A percentile compares a stretch with the other conserved stretches of the same genome.
Evolutionary conservation across 2,113 vertebrate species (phyloP).

Genomic region (Callopanchax toddi): DNA sequence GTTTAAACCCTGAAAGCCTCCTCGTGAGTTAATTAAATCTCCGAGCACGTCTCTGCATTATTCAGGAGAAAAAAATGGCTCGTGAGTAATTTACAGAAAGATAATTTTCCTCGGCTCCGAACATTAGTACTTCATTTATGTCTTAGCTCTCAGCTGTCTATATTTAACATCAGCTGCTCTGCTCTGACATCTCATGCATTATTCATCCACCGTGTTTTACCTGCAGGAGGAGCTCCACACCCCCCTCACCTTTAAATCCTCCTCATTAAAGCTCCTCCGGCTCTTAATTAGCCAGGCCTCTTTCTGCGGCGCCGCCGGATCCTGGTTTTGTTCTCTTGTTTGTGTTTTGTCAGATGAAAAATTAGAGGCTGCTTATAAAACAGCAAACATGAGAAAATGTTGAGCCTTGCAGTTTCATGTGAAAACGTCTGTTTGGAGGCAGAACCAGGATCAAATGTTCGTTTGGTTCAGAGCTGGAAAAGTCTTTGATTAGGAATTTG

Average conservation of each 20-base stretch:
- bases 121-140: slow-evolving; percentile 58
- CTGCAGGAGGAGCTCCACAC: slow-evolving; percentile 48
- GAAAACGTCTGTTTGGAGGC: background rate
- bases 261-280: slow-evolving; percentile 46
- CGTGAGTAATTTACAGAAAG: slow-evolving; percentile 50
- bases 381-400: slow-evolving; percentile 20
- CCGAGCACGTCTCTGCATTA: slow-evolving; percentile 34
- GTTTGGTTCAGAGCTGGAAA: too few species aligned
- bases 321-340: slow-evolving; percentile 9
- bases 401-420: background rate
- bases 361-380: too few species aligned
- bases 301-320: slow-evolving; percentile 10
- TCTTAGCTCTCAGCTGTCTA: slow-evolving; percentile 54
- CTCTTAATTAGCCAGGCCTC: slow-evolving; percentile 52
- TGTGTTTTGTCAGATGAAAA: slow-evolving; percentile 9
- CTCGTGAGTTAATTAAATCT: slow-evolving; percentile 29
- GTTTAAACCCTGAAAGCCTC: slow-evolving; percentile 17
- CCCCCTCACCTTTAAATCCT: slow-evolving; percentile 54
- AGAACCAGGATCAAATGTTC: too few species aligned
- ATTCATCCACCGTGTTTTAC: slow-evolving; percentile 59
- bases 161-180: slow-evolving; percentile 65
- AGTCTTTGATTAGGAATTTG: too few species aligned
- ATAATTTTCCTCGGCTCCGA: slow-evolving; percentile 43
- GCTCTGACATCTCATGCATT: slow-evolving; percentile 55
- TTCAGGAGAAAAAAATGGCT: slow-evolving; percentile 12